A percentile compares a stretch with the other conserved stretches of the same genome.
Evolutionary conservation across 1,140 invertebrate genomes (phyloP).

Genomic region (Drosophila prosaltans): DNA sequence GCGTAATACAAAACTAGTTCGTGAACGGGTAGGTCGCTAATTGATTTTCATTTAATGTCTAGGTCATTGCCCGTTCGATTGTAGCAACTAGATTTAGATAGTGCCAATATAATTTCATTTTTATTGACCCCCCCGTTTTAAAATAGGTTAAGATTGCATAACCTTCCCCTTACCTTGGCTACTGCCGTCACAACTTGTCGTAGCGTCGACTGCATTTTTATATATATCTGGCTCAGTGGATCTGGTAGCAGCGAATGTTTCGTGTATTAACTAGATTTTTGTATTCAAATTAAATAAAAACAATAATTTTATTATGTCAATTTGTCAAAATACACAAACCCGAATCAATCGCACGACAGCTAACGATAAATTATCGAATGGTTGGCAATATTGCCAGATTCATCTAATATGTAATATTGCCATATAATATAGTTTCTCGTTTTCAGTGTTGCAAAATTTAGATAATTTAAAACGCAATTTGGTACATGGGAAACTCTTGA

Average conservation of each 20-base stretch:
- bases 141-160: constrained; percentile 81
- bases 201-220: constrained; percentile 69
- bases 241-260: constrained; percentile 18
- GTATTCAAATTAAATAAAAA: constrained; percentile 34
- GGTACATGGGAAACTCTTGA: too few species aligned
- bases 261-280: constrained; percentile 29
- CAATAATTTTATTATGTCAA: constrained; percentile 8
- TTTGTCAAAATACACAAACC: constrained; percentile 16
- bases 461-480: too few species aligned
- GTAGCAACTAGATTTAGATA: constrained; percentile 18
- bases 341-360: constrained; percentile 2
- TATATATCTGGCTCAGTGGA: constrained; percentile 37
- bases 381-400: too few species aligned
- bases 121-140: constrained; percentile 34
- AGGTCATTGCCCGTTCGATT: constrained; percentile 13
- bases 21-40: constrained; percentile 21
- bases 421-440: too few species aligned
- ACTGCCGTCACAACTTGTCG: constrained; percentile 58
- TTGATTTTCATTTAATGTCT: constrained; percentile 23
- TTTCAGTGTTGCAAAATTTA: too few species aligned
- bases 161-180: constrained; percentile 72
- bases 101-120: neutral
- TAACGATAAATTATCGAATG: too few species aligned
- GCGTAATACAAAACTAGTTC: neutral
- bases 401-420: too few species aligned